These are phyloP conservation scores for Philaenus spumarius DNA, from an alignment of 1,140 invertebrate genomes.

Conservation along the genomic window DNA sequence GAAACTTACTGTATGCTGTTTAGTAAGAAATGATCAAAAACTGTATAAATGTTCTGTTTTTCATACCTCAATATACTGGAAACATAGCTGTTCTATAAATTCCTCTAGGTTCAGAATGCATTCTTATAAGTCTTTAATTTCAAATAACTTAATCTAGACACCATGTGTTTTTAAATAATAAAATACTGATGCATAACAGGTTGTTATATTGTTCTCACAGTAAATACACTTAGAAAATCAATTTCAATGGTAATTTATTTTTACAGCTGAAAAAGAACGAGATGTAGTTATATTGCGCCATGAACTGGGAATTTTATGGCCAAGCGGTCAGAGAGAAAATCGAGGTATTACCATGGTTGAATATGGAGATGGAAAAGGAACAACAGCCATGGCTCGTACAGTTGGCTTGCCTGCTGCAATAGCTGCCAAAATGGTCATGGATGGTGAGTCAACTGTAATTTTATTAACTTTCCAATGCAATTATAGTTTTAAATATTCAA, in stretches of 20 bases:
- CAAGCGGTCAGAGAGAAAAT: slow-evolving; percentile 73
- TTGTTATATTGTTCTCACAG: too few relatives aligned
- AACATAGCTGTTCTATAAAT: background rate
- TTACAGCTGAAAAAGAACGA: slow-evolving; percentile 56
- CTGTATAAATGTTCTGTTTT: too few relatives aligned
- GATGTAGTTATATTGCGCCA: slow-evolving; percentile 94
- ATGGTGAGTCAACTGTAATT: slow-evolving; percentile 53
- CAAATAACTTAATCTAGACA: background rate
- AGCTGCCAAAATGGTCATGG: slow-evolving; percentile 93
- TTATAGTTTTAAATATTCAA: background rate
- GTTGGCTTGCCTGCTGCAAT: slow-evolving; percentile 96
- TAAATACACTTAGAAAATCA: too few relatives aligned
- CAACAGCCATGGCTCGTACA: slow-evolving; percentile 96
- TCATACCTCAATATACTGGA: too few relatives aligned
- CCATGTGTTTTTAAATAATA: too few relatives aligned
- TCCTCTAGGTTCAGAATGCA: background rate
- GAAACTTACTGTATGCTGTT: too few relatives aligned
- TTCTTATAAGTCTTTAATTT: background rate
- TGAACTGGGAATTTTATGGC: slow-evolving; percentile 87
- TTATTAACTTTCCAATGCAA: too few relatives aligned
- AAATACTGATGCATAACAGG: too few relatives aligned
- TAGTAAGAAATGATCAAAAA: too few relatives aligned
- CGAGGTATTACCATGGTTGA: slow-evolving; percentile 88
- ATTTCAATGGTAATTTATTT: background rate
- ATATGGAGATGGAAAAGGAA: slow-evolving; percentile 79